Percentiles rank a stretch among this genome's conserved stretches.
Conservation (phyloP, 2,888 invertebrate species). For the Himalopsyche kuldschensis region DNA sequence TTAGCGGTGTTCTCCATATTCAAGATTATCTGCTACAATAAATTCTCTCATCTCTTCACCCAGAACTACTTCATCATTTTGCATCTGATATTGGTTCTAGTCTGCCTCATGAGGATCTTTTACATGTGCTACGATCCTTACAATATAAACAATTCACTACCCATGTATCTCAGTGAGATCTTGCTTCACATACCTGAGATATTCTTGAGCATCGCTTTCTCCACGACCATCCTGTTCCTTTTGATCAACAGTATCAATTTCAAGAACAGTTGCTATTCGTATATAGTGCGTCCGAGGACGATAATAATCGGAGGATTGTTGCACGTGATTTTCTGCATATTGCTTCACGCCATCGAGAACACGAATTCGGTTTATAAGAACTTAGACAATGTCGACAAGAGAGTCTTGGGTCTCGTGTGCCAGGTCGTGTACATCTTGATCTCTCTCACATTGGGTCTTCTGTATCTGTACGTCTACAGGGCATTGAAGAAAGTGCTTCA, state of each 20-base stretch:
- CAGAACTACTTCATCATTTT: constrained; percentile 87
- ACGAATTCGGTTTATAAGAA: constrained; percentile 56
- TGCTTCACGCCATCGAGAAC: constrained; percentile 77
- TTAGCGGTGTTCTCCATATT: constrained; percentile 83
- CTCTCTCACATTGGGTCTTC: constrained; percentile 79
- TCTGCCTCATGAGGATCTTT: constrained; percentile 81
- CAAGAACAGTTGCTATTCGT: constrained; percentile 70
- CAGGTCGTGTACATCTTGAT: constrained; percentile 85
- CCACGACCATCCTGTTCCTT: constrained; percentile 82
- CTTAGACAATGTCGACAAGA: constrained; percentile 56
- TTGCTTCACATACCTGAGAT: constrained; percentile 84
- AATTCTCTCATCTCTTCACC: constrained; percentile 82
- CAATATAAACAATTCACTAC: constrained; percentile 80
- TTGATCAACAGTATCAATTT: constrained; percentile 77
- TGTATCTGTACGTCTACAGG: constrained; percentile 83
- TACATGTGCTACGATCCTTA: constrained; percentile 92
- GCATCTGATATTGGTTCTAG: constrained; percentile 78
- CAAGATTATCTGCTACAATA: constrained; percentile 83
- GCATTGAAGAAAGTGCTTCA: constrained; percentile 74
- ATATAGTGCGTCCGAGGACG: constrained; percentile 75
- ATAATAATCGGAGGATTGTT: constrained; percentile 77
- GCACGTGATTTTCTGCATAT: constrained; percentile 79
- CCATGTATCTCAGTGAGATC: constrained; percentile 77
- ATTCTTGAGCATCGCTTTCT: constrained; percentile 85
- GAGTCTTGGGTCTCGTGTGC: constrained; percentile 74